These are phyloP conservation scores for Osmerus mordax DNA, from an alignment of 2,113 vertebrate genomes.

Conservation along the genomic window DNA sequence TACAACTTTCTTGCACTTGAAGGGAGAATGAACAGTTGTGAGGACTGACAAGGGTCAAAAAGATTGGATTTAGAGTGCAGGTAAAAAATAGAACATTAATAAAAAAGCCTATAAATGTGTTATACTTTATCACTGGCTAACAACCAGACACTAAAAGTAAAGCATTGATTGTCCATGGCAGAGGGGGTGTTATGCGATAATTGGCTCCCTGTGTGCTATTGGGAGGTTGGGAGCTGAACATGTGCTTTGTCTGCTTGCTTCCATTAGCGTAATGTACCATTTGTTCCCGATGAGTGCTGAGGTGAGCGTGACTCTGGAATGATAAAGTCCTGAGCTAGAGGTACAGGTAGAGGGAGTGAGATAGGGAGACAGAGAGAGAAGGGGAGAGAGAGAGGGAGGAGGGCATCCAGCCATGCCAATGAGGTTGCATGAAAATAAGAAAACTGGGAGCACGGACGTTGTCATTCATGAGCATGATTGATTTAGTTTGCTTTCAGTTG, in stretches of 20 bases:
- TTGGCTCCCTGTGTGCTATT: constrained; percentile 9
- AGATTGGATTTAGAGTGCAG: too few species aligned
- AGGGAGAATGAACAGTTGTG: too few species aligned
- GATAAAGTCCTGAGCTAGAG: neutral
- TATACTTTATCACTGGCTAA: constrained; percentile 20
- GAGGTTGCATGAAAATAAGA: neutral
- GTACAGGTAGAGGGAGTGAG: neutral
- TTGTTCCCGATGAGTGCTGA: constrained; percentile 21
- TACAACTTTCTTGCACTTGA: too few species aligned
- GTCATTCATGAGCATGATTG: neutral
- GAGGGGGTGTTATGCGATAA: constrained; percentile 9
- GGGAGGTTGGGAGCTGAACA: constrained; percentile 11
- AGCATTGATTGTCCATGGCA: neutral
- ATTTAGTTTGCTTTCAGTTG: neutral
- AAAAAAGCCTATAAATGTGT: neutral
- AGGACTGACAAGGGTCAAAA: too few species aligned
- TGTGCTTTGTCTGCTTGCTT: constrained; percentile 15
- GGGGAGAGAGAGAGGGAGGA: neutral
- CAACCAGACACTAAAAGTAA: neutral
- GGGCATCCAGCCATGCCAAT: neutral
- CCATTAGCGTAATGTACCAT: constrained; percentile 28
- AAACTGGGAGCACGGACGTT: neutral
- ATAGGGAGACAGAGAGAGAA: neutral
- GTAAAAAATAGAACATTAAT: constrained; percentile 5
- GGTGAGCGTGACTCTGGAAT: constrained; percentile 9